Base-by-base conservation (phyloP, 1,140 invertebrate genomes). In the Cotesia typhae region DNA sequence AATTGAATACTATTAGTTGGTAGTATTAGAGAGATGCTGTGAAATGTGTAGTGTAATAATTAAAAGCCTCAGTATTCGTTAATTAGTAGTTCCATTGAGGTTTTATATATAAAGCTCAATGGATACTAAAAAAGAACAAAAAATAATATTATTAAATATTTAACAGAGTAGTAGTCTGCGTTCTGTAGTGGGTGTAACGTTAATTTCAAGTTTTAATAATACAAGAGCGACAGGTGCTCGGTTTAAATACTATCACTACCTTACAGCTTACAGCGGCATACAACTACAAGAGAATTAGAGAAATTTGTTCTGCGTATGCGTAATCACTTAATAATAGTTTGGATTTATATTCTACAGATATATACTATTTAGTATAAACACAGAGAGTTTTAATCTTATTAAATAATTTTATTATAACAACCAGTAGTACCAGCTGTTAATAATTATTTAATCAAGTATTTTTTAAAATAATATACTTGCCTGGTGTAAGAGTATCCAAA, bases 401-500 rank as follows among this genome's bases (percentile, higher is more conserved):
- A 17, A 17, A 17, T 17, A 17, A 17, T 17, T 17, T 17, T 17
- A 17, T 17, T 17, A 17, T 1, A 17, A 17, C 17, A 17, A 17
- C 17, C 0, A 17, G 17, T 17, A 67, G 28, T 67, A 37, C 47
- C 66, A 55, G 66, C 66, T 67, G 66, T 12, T 67, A 20, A 28
- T 12, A 52, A 35, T 55, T 55, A 55, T 67, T 20, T 67, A 55
- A 67, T 67, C 28, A 10, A 28, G 3, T 63, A 10, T n/a, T 9
- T 69, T 10, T 52, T n/a, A 4, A 66, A 38, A 57, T n/a, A 57
- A 61, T 64, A 47, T 78, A 85, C 84, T 84, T 77, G 85, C 85
- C 82, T 74, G 0, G 47, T 71, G 37, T 74, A 77, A 2, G 82
- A 78, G 61, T 85, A 85, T 20, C 82, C 84, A 28, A 76, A 83